Evolutionary conservation across 2,888 invertebrate genomes (phyloP), one percentile per base, ranked within the genome.

Genomic region (Drosophila conformis): DNA sequence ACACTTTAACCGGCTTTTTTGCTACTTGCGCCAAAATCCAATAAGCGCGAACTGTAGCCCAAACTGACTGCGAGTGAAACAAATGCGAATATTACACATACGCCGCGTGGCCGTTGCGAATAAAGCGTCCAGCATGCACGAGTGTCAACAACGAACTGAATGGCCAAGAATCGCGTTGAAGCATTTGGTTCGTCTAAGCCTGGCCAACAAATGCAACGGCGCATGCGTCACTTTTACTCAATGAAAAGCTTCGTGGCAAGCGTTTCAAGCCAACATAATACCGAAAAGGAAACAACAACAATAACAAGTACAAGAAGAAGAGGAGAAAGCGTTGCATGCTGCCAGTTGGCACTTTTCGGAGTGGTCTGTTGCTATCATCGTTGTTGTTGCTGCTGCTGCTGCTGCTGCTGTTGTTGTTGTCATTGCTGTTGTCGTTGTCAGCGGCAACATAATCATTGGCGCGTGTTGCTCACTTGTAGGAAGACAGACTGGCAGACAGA

Each of bases 391-490:
- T 66, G 68, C 6, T 48, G 52, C 5, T 59, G 68, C 7, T 33
- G 69, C 2, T 42, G 53, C 7, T 66, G 63, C 13, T 49, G 57
- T 1, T 66, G 68, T 15, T 40, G 69, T 46, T 74, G 69, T 56
- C 31, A 33, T 36, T 68, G 64, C 18, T 42, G 77, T 73, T 75
- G 72, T 69, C 66, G 79, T 81, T 85, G 81, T 83, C 81, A 79
- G 75, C 77, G 82, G 86, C 85, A 85, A 85, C 85, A 85, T 85
- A 85, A 85, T 85, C 85, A 86, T 87, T 82, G 88, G 88, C 85
- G 85, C 86, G 88, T 85, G 88, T 86, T 88, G 85, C 86, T 85
- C 85, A 85, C 85, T 85, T 82, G 76, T 75, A 77, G 83, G 81
- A 81, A 71, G 76, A 73, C 87, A 71, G 59, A 53, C 64, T 54